These are phyloP conservation scores for Spatulosminthurus flaviceps DNA, from an alignment of 2,888 invertebrate genomes.

Conservation along the genomic window DNA sequence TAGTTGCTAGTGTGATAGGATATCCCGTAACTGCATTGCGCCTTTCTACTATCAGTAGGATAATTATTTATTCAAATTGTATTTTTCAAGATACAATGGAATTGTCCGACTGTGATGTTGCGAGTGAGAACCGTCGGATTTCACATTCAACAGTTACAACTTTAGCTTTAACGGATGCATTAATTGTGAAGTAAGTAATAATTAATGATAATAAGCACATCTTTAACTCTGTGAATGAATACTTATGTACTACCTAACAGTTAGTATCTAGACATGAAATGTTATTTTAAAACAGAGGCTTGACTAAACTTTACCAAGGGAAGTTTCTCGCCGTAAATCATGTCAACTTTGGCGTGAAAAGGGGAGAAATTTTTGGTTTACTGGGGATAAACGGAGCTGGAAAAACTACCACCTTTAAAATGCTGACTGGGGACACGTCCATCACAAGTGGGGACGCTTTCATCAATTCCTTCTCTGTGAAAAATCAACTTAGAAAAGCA, in stretches of 20 bases:
- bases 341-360: slow-evolving; percentile 74
- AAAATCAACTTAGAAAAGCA: slow-evolving; percentile 64
- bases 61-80: no score
- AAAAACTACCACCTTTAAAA: slow-evolving; percentile 88
- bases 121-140: slow-evolving; percentile 5
- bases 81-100: slow-evolving; percentile 67
- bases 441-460: slow-evolving; percentile 74
- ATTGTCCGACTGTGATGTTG: slow-evolving; percentile 1
- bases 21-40: no score
- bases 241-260: no score
- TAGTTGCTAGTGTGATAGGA: no score
- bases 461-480: slow-evolving; percentile 70
- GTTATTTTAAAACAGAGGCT: slow-evolving; percentile 73
- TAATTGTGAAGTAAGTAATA: slow-evolving; percentile 27
- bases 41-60: no score
- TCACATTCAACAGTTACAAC: not conserved
- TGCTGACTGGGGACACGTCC: slow-evolving; percentile 84
- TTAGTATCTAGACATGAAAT: not conserved
- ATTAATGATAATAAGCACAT: no score
- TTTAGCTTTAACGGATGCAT: slow-evolving; percentile 15
- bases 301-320: slow-evolving; percentile 81
- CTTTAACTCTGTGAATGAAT: no score
- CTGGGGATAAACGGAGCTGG: slow-evolving; percentile 88
- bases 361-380: slow-evolving; percentile 81
- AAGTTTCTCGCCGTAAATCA: slow-evolving; percentile 80